Conservation (phyloP, 2,888 invertebrate species). For the Iselma pallidipennis region DNA sequence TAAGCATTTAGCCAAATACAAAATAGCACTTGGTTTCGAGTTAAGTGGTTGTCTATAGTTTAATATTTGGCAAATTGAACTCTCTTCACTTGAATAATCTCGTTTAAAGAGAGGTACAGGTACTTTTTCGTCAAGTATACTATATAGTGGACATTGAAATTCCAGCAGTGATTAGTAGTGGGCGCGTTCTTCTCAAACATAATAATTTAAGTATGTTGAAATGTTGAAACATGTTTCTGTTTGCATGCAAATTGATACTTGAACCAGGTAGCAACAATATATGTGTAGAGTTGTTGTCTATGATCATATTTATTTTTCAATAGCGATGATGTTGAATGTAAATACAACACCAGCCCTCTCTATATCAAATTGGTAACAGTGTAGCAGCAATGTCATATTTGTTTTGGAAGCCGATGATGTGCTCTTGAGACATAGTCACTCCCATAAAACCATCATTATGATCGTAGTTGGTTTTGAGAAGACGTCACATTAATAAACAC, state of each 20-base stretch:
- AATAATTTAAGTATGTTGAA: neutral
- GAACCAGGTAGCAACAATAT: neutral
- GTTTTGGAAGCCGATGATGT: constrained; percentile 33
- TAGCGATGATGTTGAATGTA: constrained; percentile 2
- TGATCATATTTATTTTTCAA: constrained; percentile 20
- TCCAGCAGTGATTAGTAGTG: neutral
- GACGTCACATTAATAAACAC: constrained; percentile 44
- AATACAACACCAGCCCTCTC: constrained; percentile 3
- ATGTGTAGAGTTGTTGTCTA: neutral
- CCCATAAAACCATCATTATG: constrained; percentile 33
- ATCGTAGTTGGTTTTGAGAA: constrained; percentile 28
- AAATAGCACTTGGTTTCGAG: no score
- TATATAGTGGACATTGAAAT: neutral
- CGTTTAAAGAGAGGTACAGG: no score
- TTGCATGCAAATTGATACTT: constrained; percentile 19
- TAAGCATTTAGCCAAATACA: no score
- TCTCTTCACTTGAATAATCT: no score
- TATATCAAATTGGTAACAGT: constrained; percentile 24
- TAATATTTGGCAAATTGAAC: no score
- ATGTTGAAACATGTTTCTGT: constrained; percentile 13
- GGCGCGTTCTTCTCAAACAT: neutral
- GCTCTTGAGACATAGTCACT: constrained; percentile 33
- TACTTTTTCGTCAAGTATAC: no score
- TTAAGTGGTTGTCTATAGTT: no score
- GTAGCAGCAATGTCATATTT: constrained; percentile 28